Conservation (phyloP, 2,888 invertebrate genomes). For the Choreutis nemorana region DNA sequence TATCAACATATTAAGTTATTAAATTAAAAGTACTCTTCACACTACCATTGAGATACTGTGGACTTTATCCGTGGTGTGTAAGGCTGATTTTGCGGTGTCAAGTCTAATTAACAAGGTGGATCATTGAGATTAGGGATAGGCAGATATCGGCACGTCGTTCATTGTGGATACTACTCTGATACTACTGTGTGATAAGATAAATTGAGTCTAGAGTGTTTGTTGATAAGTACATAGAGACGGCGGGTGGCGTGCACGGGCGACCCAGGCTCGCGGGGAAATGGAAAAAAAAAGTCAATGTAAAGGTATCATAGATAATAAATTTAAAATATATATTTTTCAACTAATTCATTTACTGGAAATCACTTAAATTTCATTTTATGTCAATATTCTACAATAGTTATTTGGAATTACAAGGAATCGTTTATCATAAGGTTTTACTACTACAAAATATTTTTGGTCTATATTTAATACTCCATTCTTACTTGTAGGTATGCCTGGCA, state of each 20-base stretch:
- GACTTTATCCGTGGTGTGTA: constrained; percentile 21
- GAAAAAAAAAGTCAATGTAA: too few relatives aligned
- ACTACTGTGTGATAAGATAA: constrained; percentile 60
- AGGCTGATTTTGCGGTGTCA: constrained; percentile 20
- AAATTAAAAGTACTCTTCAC: constrained; percentile 53
- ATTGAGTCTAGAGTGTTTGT: constrained; percentile 52
- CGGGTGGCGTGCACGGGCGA: constrained; percentile 36
- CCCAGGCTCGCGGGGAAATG: too few relatives aligned
- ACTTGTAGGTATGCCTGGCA: too few relatives aligned
- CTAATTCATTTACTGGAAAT: too few relatives aligned
- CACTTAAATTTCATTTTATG: too few relatives aligned
- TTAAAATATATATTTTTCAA: too few relatives aligned
- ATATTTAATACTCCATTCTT: too few relatives aligned
- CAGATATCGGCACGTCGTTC: constrained; percentile 63
- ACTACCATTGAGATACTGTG: constrained; percentile 18
- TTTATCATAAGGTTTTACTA: too few relatives aligned
- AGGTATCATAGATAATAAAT: too few relatives aligned
- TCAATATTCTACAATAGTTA: too few relatives aligned
- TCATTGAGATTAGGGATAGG: constrained; percentile 63
- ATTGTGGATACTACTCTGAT: constrained; percentile 63
- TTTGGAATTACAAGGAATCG: too few relatives aligned
- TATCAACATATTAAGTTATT: constrained; percentile 61
- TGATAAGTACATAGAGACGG: constrained; percentile 44
- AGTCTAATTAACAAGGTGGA: constrained; percentile 56
- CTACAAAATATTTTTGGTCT: too few relatives aligned